phyloP scores from a whole-genome alignment of 2,888 invertebrate genomes.

The Parnassius orleans region DNA sequence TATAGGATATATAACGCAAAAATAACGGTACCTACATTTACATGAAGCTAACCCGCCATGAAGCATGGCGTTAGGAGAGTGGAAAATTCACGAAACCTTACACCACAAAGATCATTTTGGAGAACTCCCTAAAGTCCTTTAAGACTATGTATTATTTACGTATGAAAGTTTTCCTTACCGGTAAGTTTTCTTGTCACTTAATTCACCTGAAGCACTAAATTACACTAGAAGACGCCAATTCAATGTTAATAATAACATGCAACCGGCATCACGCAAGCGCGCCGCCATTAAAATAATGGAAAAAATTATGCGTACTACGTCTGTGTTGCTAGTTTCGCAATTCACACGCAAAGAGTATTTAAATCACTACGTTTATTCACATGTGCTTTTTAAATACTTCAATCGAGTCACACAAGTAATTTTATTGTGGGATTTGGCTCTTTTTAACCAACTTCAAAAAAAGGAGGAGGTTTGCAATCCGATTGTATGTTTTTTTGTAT shows the following conservation, averaged over 20 bases:
- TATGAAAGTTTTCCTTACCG: slow-evolving; percentile 45
- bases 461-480: too few species aligned
- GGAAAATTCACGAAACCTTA: slow-evolving; percentile 62
- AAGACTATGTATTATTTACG: slow-evolving; percentile 2
- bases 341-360: too few species aligned
- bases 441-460: too few species aligned
- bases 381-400: too few species aligned
- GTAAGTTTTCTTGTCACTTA: slow-evolving; percentile 42
- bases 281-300: slow-evolving; percentile 70
- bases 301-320: slow-evolving; percentile 32
- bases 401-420: too few species aligned
- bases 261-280: slow-evolving; percentile 81
- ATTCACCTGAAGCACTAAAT: slow-evolving; percentile 54
- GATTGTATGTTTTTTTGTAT: too few species aligned
- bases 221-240: slow-evolving; percentile 67
- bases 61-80: slow-evolving; percentile 62
- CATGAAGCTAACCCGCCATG: slow-evolving; percentile 62
- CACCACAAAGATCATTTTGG: slow-evolving; percentile 28
- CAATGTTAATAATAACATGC: slow-evolving; percentile 70
- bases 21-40: slow-evolving; percentile 57
- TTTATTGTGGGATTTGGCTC: too few species aligned
- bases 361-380: too few species aligned
- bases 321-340: slow-evolving; percentile 41
- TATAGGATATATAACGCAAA: slow-evolving; percentile 26
- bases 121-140: slow-evolving; percentile 2